Percentiles rank a stretch among this genome's conserved stretches.
phyloP scores from a whole-genome alignment of 2,797 vertebrate species.

The Enteromius treurensis region DNA sequence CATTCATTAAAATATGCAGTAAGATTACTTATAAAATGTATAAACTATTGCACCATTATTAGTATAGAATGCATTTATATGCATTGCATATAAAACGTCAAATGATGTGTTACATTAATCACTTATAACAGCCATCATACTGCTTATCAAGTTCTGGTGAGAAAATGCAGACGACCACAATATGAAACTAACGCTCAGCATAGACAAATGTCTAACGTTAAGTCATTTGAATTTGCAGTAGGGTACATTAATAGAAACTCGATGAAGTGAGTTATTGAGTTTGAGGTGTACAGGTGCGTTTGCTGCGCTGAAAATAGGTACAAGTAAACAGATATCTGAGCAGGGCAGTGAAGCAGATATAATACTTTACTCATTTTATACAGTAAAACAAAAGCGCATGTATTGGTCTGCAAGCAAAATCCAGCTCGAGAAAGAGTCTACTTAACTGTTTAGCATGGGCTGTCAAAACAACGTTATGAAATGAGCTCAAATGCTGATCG shows the following conservation, averaged over 20 bases:
- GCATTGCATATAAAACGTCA: not conserved
- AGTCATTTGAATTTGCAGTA: not conserved
- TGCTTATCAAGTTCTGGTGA: constrained; percentile 5
- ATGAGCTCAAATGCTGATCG: not conserved
- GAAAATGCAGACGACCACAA: not conserved
- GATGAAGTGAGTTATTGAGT: not conserved
- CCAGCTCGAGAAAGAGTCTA: not conserved
- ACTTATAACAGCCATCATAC: not conserved
- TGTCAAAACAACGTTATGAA: not conserved
- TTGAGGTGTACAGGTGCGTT: constrained; percentile 24
- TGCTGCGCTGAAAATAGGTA: not conserved
- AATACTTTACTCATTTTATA: not conserved
- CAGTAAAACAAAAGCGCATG: not conserved
- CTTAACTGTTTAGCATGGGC: not conserved
- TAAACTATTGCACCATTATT: not conserved
- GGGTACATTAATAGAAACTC: not conserved
- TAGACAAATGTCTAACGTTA: not conserved
- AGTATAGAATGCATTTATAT: not conserved
- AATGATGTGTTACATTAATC: not conserved
- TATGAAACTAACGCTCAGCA: not conserved
- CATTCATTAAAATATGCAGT: not conserved
- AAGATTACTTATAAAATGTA: not conserved
- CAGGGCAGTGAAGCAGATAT: not conserved
- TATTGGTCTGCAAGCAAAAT: not conserved
- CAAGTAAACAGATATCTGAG: constrained; percentile 1